Base-by-base conservation (phyloP, 1,140 invertebrate genomes). In the Liolophura sinensis region DNA sequence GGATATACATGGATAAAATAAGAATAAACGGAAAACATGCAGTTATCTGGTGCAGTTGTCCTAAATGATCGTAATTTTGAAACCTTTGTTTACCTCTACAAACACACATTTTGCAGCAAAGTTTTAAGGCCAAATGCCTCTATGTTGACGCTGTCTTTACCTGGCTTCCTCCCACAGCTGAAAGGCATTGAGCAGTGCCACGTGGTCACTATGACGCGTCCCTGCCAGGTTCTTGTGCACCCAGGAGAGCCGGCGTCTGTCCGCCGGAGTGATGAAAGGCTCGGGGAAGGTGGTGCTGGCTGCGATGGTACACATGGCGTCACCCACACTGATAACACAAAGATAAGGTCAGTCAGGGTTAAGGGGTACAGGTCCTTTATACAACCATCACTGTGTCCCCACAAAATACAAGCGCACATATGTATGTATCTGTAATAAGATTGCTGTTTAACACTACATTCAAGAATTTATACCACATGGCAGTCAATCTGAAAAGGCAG, bases 101-200 rank as follows among this genome's bases (percentile, higher is more conserved):
- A n/a, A n/a, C n/a, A n/a, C n/a, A n/a, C 18, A 12, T 5, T 24
- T 50, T 15, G n/a, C 49, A 50, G 14, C n/a, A 50, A 50, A 15
- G 49, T 15, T 50, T 50, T 50, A 14, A 50, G 49, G n/a, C 14
- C 14, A 50, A 15, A 50, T 50, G 14, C n/a, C 14, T 50, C 14
- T 57, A 57, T 24, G 14, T 14, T 24, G 15, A 15, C 14, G 14
- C 24, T 14, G 12, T 16, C 52, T 62, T 22, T 57, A 84, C 67
- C 90, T 85, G 18, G 92, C 91, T 52, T 91, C 89, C 74, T 95
- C 91, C 94, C 94, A 98, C 71, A 91, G 65, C 40, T 94, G 90
- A 78, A 95, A 96, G 22, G 94, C 96, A 73, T 95, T 94, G 11
- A 98, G 86, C 88, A 97, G 91, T 12, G 96, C 95, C 18, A 98